A percentile compares a stretch with the other conserved stretches of the same genome.
phyloP scores from a whole-genome alignment of 1,140 invertebrate genomes.

The Anastrepha ludens region DNA sequence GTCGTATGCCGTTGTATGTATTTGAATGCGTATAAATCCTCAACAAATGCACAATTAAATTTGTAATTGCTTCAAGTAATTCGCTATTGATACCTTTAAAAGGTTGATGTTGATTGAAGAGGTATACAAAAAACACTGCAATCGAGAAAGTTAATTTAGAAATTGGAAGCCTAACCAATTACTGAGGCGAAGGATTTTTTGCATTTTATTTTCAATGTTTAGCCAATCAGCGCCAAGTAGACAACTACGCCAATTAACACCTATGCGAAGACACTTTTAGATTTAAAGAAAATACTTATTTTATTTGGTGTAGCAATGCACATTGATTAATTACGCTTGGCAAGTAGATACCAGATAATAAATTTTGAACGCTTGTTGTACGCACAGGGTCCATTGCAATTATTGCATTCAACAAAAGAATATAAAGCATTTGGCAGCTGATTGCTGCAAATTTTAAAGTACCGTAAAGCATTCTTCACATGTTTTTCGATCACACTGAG shows the following conservation, averaged over 20 bases:
- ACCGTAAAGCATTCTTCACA: not conserved
- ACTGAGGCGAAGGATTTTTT: conserved; percentile 48
- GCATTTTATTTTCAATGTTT: conserved; percentile 25
- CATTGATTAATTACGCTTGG: conserved; percentile 49
- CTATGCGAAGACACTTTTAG: conserved; percentile 36
- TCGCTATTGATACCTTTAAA: conserved; percentile 39
- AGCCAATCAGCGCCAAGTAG: conserved; percentile 44
- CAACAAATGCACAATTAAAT: conserved; percentile 42
- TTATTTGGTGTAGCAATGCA: conserved; percentile 23
- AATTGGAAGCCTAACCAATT: conserved; percentile 52
- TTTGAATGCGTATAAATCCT: not conserved
- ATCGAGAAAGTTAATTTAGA: conserved; percentile 51
- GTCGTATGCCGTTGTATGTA: not conserved
- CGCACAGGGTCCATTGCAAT: not conserved
- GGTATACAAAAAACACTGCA: conserved; percentile 51
- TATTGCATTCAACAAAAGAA: not conserved
- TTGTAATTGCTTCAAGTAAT: not conserved
- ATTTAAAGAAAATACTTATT: conserved; percentile 5
- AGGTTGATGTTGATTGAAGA: conserved; percentile 53
- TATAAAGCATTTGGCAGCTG: not conserved
- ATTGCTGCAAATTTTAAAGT: not conserved
- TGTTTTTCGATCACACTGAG: not conserved
- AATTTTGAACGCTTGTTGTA: not conserved
- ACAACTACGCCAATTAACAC: conserved; percentile 42
- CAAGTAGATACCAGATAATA: not conserved